Evolutionary conservation across 2,113 vertebrate species (phyloP), one percentile per base, ranked within the genome.

Genomic region (Phyllostomus hastatus): DNA sequence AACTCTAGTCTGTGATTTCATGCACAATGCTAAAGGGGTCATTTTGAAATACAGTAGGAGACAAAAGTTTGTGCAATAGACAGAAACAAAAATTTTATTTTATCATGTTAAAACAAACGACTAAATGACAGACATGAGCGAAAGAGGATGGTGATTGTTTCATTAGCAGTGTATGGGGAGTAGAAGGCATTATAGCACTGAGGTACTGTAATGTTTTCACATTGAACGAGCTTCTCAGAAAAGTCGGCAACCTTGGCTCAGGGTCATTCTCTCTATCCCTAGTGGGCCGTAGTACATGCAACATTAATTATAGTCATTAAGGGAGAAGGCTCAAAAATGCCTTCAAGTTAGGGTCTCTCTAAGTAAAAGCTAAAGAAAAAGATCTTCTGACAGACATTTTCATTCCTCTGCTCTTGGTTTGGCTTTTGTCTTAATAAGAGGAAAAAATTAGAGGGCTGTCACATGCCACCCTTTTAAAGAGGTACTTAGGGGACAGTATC

Each of bases 291-390:
- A 54, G 35, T 17, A 87, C n/a, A 66, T 19, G 14, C 0, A 89
- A 80, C 81, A 76, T 83, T 92, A 90, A 93, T 96, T 91, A 82
- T 38, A 90, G 50, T 89, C 61, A 95, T 70, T 93, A 91, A 95
- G 46, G 54, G 78, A 95, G 4, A 97, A 89, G 84, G 22, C 19
- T 96, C 31, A 78, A 17, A 66, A 93, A 93, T 88, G 95, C 86
- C 38, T 70, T 88, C 66, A 94, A 52, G 28, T 64, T 91, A 88
- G 72, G 85, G 46, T 48, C 82, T 41, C n/a, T 86, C 54, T 31
- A 17, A 22, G 38, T 33, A 9, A 84, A 78, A 95, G 35, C 78
- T 88, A 69, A 82, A 96, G 70, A 79, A 75, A 96, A 91, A 80
- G 66, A 91, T 88, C 24, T 92, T 86, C 59, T 70, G 43, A 57